phyloP scores from a whole-genome alignment of 2,797 vertebrate species.

The Limnodromus scolopaceus region DNA sequence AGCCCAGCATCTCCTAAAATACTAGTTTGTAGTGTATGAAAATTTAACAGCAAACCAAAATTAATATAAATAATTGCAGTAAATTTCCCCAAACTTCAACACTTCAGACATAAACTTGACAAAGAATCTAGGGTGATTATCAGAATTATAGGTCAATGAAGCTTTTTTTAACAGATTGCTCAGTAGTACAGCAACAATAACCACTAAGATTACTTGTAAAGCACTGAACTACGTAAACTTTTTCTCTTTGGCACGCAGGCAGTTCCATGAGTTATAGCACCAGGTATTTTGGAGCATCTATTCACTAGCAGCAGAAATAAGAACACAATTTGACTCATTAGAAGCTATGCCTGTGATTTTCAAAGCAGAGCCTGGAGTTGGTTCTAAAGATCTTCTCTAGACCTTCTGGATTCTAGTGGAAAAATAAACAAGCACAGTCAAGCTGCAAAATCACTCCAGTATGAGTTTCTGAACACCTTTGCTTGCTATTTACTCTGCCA shows the following conservation, averaged over 20 bases:
- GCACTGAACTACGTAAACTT: background rate
- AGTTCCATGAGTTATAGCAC: background rate
- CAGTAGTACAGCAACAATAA: background rate
- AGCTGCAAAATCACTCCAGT: background rate
- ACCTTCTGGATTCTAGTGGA: background rate
- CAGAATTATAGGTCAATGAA: background rate
- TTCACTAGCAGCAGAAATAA: background rate
- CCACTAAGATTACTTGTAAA: background rate
- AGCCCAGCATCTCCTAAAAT: background rate
- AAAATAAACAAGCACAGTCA: background rate
- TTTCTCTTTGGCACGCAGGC: background rate
- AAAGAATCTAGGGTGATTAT: background rate
- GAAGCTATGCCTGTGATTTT: background rate
- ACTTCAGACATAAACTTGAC: background rate
- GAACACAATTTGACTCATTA: background rate
- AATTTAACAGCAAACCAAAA: background rate
- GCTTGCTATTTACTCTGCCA: background rate
- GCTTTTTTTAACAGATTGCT: background rate
- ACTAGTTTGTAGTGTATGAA: background rate
- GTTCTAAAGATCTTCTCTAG: background rate
- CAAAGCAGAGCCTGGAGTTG: background rate
- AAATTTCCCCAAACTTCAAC: background rate
- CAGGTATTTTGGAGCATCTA: background rate
- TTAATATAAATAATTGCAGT: background rate
- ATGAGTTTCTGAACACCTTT: background rate